These are phyloP conservation scores for Germaria angustata DNA, from an alignment of 2,888 invertebrate genomes.

Conservation along the genomic window DNA sequence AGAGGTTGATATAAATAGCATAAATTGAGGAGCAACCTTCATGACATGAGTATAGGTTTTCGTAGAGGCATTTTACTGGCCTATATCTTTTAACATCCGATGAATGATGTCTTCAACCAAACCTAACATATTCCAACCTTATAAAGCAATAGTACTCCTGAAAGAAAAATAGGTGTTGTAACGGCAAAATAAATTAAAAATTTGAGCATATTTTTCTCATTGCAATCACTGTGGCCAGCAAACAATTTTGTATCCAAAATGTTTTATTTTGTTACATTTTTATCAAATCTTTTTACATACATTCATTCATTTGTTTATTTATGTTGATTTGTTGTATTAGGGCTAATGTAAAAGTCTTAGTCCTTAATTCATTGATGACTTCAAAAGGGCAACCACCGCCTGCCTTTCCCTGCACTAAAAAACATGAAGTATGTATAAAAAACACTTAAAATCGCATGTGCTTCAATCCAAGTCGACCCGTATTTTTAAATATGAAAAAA, in stretches of 20 bases:
- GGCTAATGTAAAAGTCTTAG: slow-evolving; percentile 49
- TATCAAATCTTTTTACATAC: slow-evolving; percentile 23
- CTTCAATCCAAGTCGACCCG: neutral
- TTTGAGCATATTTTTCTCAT: neutral
- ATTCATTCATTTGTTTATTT: slow-evolving; percentile 6
- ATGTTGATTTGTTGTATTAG: neutral
- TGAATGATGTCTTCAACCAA: too few species aligned
- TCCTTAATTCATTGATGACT: slow-evolving; percentile 48
- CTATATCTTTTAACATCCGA: too few species aligned
- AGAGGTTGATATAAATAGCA: too few species aligned
- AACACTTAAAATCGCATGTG: neutral
- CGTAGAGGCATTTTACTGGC: too few species aligned
- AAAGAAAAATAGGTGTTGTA: too few species aligned
- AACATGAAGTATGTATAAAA: neutral
- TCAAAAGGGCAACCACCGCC: neutral
- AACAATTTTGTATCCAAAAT: neutral
- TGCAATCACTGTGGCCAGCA: neutral
- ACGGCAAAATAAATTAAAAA: too few species aligned
- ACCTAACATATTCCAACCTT: too few species aligned
- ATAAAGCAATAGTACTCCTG: too few species aligned
- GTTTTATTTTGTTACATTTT: slow-evolving; percentile 30
- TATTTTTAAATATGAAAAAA: neutral
- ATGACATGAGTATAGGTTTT: too few species aligned
- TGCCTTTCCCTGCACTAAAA: neutral
- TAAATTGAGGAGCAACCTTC: too few species aligned